phyloP scores from a whole-genome alignment of 2,888 invertebrate species.

The Himalopsyche japonica region DNA sequence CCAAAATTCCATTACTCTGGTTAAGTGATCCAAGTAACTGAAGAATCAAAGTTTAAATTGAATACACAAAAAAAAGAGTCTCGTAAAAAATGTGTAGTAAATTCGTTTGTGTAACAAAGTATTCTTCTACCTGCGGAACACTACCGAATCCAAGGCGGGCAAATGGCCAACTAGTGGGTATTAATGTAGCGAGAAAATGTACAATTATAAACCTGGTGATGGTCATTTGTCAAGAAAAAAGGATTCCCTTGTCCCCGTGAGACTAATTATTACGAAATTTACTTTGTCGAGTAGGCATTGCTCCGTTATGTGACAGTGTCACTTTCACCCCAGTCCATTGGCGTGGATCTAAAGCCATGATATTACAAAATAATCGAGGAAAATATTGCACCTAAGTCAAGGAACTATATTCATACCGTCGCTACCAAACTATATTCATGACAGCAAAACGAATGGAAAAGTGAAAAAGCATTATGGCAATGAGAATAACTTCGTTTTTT shows the following conservation, averaged over 20 bases:
- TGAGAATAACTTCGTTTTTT: too few species aligned
- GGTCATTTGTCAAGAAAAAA: neutral
- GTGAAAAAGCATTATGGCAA: too few species aligned
- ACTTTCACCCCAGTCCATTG: neutral
- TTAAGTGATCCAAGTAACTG: too few species aligned
- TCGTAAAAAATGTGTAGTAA: too few species aligned
- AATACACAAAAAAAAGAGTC: too few species aligned
- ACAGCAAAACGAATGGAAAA: too few species aligned
- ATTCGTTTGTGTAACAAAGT: neutral
- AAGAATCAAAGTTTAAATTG: too few species aligned
- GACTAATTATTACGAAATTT: neutral
- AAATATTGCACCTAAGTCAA: too few species aligned
- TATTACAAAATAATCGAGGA: too few species aligned
- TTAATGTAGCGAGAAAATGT: neutral
- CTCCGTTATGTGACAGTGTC: neutral
- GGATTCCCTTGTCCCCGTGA: neutral
- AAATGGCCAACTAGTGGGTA: neutral
- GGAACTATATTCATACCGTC: too few species aligned
- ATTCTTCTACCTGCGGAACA: neutral
- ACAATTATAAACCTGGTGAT: neutral
- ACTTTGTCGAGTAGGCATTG: neutral
- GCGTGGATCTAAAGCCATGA: neutral
- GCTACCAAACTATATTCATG: too few species aligned
- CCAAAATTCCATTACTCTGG: too few species aligned
- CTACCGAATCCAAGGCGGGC: neutral